A percentile compares a stretch with the other conserved stretches of the same genome.
Conservation (phyloP, 2,888 invertebrate species). For the Lacanobia oleracea region DNA sequence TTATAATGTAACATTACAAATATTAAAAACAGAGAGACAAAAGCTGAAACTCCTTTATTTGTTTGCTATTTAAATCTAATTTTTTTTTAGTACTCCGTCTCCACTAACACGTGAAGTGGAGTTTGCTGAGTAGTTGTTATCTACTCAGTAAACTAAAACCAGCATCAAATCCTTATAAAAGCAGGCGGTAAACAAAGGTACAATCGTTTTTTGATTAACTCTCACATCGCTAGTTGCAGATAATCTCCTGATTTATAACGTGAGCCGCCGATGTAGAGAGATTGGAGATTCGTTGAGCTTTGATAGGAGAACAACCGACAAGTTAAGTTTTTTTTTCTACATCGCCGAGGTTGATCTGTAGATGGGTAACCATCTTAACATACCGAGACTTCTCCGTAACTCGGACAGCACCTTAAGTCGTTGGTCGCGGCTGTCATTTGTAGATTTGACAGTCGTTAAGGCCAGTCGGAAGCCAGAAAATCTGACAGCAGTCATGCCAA, state of each 20-base stretch:
- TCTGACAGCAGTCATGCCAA: too few species aligned
- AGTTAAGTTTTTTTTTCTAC: not conserved
- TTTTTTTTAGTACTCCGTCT: not conserved
- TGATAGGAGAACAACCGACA: not conserved
- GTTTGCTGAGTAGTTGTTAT: too few species aligned
- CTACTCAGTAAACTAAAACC: constrained; percentile 12
- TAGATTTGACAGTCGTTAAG: too few species aligned
- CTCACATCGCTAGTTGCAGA: constrained; percentile 25
- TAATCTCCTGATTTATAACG: constrained; percentile 40
- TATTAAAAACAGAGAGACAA: too few species aligned
- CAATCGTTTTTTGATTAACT: constrained; percentile 61
- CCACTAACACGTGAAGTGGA: not conserved
- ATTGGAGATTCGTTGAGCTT: constrained; percentile 22
- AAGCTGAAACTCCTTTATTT: not conserved
- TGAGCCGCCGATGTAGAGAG: constrained; percentile 39
- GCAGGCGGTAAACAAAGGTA: constrained; percentile 20
- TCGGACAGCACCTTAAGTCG: too few species aligned
- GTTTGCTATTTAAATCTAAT: not conserved
- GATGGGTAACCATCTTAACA: too few species aligned
- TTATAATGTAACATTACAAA: too few species aligned
- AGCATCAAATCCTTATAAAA: constrained; percentile 40
- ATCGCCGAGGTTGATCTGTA: too few species aligned
- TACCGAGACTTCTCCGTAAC: too few species aligned
- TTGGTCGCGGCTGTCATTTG: too few species aligned
- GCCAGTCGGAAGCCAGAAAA: too few species aligned